Evolutionary conservation across 2,888 invertebrate genomes (phyloP), one percentile per base, ranked within the genome.

Genomic region (Leptinotarsa haldemani): DNA sequence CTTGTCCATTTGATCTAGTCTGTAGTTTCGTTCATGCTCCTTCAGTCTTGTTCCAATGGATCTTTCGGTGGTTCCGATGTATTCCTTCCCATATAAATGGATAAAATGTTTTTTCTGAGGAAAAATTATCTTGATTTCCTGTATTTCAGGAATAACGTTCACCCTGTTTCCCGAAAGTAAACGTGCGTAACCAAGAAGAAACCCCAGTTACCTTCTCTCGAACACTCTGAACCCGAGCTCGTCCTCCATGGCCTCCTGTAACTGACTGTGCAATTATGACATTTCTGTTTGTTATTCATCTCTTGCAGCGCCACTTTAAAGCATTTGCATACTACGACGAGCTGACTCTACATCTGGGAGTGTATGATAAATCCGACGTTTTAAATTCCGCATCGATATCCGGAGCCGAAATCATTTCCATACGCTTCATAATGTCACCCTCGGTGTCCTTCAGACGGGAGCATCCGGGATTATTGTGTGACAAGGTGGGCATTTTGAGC

Each of bases 391-490:
- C 61, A 18, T 61, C 61, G 40, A 61, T 61, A 61, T 61, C 61
- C 61, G 61, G 61, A 61, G 61, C 61, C 40, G 61, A 61, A 61
- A 61, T 61, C 25, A 61, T 61, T 61, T 61, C 61, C 61, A 61
- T 61, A 30, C 61, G 61, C 30, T 61, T 30, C 40, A 30, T 61
- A n/a, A 30, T 61, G 61, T 61, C 61, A 61, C 40, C 40, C 40
- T 7, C 30, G n/a, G n/a, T 30, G 56, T 56, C 56, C 56, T 56
- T 20, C 56, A 56, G 56, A 22, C 25, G 22, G 56, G 1, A 20
- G 20, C 22, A 25, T 22, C 22, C 56, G 56, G 22, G 56, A 56
- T 56, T 56, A 56, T 56, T 56, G 22, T 56, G 56, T 22, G 56
- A 56, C 56, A 56, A 56, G 56, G 22, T 56, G 56, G 22, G 56